Conservation (phyloP, 2,797 vertebrate species). For the Coregonus ussuriensis region DNA sequence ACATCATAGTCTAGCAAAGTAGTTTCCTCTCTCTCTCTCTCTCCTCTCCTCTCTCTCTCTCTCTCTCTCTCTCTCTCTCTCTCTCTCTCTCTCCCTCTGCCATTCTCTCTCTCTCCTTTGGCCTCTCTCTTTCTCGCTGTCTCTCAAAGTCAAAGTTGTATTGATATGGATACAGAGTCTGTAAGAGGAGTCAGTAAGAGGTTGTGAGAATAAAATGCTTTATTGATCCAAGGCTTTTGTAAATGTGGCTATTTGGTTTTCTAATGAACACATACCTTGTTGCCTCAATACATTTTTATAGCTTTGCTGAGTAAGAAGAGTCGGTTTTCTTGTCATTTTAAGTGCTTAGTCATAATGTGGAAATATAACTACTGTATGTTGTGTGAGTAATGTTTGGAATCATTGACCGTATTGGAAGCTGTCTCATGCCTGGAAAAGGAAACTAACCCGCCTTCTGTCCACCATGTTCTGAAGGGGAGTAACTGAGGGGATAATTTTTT, state of each 20-base stretch:
- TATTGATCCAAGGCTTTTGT: too few relatives aligned
- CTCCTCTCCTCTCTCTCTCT: not conserved
- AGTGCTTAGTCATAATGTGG: not conserved
- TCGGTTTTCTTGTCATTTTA: too few relatives aligned
- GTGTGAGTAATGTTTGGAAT: conserved; percentile 1
- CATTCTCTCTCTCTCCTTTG: not conserved
- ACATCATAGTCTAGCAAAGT: too few relatives aligned
- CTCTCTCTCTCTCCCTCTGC: not conserved
- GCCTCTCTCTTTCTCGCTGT: not conserved
- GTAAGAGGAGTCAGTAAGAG: too few relatives aligned
- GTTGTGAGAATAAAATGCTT: too few relatives aligned
- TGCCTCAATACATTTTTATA: too few relatives aligned
- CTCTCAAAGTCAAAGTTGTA: not conserved
- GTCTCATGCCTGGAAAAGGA: not conserved
- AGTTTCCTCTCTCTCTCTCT: not conserved
- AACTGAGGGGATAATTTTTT: conserved; percentile 40
- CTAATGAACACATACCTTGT: too few relatives aligned
- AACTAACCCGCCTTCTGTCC: conserved; percentile 7
- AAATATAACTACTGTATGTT: conserved; percentile 8
- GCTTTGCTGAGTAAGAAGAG: too few relatives aligned
- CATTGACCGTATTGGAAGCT: not conserved
- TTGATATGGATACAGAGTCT: too few relatives aligned
- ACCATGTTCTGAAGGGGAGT: conserved; percentile 6
- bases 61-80: not conserved
- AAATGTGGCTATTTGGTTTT: too few relatives aligned